Evolutionary conservation across 2,888 invertebrate genomes (phyloP), one percentile per base, ranked within the genome.

Genomic region (Hemaris fuciformis): DNA sequence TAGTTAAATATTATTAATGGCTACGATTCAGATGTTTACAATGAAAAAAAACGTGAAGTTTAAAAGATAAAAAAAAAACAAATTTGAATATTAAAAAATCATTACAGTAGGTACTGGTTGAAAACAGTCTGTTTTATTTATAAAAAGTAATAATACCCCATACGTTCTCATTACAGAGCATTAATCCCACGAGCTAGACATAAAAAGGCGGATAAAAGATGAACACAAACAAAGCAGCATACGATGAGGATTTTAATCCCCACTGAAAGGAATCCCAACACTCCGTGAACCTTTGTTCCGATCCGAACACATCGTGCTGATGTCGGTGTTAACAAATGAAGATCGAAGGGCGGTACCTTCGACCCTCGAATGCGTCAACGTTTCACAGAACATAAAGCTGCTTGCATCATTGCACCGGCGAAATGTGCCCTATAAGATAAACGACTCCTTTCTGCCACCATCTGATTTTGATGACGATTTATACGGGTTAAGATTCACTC

Each of bases 381-480:
- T 80, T 89, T 91, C 85, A 88, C 91, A 90, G 83, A 81, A 88
- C 90, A 91, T 91, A 91, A 91, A 89, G 72, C 76, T 81, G 74
- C 77, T 62, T 83, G 86, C 87, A 77, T 83, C 88, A 90, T 85
- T 90, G 87, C 87, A 76, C 80, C 71, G 67, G 69, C 73, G 75
- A 81, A 77, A 81, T 79, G 76, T 73, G 72, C 68, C 74, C n/a
- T n/a, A 38, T 4, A 38, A 78, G 75, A 72, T 64, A 72, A 73
- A 71, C 69, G 69, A 68, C 53, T 66, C 72, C 69, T 71, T 69
- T 25, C 66, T 64, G 70, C 70, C 73, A 70, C 69, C 72, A 72
- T 75, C 65, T 67, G 71, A 72, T 69, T 63, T 61, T 60, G 48
- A 60, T 48, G 38, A 38, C 41, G 48, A 53, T 60, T 53, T 60